Evolutionary conservation across 2,797 vertebrate genomes (phyloP).

Genomic region (Alectoris magna): DNA sequence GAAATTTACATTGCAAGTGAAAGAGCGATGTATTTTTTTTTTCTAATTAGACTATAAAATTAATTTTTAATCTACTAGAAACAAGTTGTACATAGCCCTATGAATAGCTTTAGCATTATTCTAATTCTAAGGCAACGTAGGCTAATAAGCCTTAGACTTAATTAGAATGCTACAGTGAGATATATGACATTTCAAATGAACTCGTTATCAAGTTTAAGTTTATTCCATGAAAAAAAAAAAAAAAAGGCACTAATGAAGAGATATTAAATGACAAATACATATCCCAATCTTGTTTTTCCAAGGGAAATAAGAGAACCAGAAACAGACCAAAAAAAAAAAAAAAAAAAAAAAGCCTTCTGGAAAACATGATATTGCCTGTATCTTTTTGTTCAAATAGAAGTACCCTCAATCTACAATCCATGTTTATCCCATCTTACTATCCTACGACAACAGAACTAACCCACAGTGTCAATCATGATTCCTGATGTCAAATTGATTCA

Average conservation of each 20-base stretch:
- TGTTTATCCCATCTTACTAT: neutral
- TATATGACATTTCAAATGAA: slow-evolving; percentile 22
- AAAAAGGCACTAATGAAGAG: neutral
- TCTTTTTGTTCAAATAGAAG: neutral
- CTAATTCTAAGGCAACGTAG: slow-evolving; percentile 18
- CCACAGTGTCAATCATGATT: neutral
- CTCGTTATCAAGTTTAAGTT: slow-evolving; percentile 22
- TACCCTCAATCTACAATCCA: neutral
- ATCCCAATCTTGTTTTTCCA: neutral
- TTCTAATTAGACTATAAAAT: neutral
- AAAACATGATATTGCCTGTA: neutral
- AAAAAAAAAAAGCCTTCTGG: neutral
- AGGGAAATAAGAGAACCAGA: neutral
- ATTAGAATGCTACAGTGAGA: slow-evolving; percentile 23
- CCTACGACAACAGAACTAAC: neutral
- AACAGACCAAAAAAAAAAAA: neutral
- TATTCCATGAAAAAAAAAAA: neutral
- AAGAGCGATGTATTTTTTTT: neutral
- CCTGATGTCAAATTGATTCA: neutral
- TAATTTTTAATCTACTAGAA: neutral
- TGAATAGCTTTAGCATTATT: slow-evolving; percentile 18
- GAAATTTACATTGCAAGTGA: neutral
- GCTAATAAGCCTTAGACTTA: slow-evolving; percentile 27
- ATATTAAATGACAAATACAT: slow-evolving; percentile 4
- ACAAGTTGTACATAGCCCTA: neutral